phyloP scores from a whole-genome alignment of 2,113 vertebrate genomes.

The Orycteropus afer region DNA sequence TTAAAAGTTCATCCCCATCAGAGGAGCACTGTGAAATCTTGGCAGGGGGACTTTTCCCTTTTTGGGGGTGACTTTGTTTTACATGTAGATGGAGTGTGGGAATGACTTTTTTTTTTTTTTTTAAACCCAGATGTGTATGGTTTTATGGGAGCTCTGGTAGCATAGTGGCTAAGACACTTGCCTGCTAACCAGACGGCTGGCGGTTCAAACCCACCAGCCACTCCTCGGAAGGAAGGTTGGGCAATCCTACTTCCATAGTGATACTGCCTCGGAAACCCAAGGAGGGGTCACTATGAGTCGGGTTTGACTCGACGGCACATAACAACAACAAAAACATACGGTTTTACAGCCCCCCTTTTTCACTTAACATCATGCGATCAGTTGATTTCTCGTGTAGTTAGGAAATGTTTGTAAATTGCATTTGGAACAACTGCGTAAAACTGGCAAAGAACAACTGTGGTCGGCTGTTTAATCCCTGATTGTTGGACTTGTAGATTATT shows the following conservation, averaged over 20 bases:
- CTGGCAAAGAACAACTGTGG: rapidly evolving
- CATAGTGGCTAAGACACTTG: no score
- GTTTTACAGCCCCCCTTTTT: no score
- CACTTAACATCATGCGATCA: background rate
- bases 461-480: no score
- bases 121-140: background rate
- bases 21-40: background rate
- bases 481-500: background rate
- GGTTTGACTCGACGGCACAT: no score
- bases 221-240: no score
- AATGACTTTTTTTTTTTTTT: background rate
- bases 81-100: background rate
- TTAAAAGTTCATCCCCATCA: rapidly evolving
- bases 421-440: background rate
- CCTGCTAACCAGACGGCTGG: no score
- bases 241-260: no score
- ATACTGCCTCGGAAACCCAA: no score
- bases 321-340: no score
- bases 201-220: no score
- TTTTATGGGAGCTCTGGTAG: no score
- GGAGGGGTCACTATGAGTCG: no score
- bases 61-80: background rate
- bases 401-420: background rate
- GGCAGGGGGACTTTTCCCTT: background rate
- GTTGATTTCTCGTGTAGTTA: background rate